These are phyloP conservation scores for Streptopelia turtur DNA, from an alignment of 2,797 vertebrate species.

Conservation along the genomic window DNA sequence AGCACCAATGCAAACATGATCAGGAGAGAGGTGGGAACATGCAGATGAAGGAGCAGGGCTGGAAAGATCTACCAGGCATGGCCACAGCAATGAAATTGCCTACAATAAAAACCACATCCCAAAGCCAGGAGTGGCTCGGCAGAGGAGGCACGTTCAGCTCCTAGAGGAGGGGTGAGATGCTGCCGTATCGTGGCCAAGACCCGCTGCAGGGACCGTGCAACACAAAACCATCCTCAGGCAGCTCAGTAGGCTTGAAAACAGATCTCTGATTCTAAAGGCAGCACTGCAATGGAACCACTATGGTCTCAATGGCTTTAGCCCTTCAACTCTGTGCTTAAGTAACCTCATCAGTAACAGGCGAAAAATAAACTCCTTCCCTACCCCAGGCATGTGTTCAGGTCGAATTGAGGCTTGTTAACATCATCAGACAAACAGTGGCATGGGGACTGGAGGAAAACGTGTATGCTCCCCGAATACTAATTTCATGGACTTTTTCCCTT, in stretches of 20 bases:
- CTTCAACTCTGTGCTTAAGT: neutral
- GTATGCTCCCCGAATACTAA: neutral
- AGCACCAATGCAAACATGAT: rapidly evolving
- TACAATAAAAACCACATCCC: neutral
- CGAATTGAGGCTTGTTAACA: neutral
- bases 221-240: neutral
- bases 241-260: neutral
- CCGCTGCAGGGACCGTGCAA: rapidly evolving
- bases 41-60: neutral
- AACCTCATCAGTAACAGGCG: neutral
- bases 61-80: neutral
- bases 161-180: neutral
- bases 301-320: neutral
- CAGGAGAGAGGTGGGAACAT: neutral
- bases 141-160: too few relatives aligned
- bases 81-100: neutral
- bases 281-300: rapidly evolving
- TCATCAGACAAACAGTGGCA: neutral
- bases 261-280: neutral
- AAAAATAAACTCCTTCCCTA: neutral
- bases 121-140: neutral
- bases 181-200: rapidly evolving
- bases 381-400: neutral
- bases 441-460: neutral
- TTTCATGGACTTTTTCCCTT: neutral